Conservation (phyloP, 2,888 invertebrate species). For the Tachystola acroxantha region DNA sequence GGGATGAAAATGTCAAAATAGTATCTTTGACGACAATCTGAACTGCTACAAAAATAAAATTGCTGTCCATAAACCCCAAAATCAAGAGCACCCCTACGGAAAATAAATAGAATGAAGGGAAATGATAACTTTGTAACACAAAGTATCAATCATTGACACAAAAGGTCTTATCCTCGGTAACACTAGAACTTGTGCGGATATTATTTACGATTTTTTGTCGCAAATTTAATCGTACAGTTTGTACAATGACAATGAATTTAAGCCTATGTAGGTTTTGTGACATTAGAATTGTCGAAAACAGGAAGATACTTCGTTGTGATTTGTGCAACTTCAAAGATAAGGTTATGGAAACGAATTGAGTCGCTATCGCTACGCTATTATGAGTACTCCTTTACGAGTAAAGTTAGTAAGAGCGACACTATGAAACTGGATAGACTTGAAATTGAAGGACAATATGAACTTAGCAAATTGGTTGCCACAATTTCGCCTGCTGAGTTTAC, state of each 20-base stretch:
- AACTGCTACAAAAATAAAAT: constrained; percentile 19
- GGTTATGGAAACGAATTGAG: constrained; percentile 22
- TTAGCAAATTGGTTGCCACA: too few relatives aligned
- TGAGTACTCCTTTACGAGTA: too few relatives aligned
- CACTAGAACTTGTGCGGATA: constrained; percentile 64
- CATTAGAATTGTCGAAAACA: constrained; percentile 30
- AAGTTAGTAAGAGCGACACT: too few relatives aligned
- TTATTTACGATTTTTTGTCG: constrained; percentile 44
- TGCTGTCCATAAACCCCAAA: neutral
- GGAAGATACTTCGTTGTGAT: constrained; percentile 40
- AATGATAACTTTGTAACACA: constrained; percentile 8
- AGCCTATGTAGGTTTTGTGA: constrained; percentile 30
- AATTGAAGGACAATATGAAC: too few relatives aligned
- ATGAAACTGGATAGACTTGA: too few relatives aligned
- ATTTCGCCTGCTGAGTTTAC: too few relatives aligned
- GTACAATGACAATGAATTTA: constrained; percentile 31
- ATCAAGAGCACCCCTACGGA: neutral
- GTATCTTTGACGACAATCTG: constrained; percentile 62
- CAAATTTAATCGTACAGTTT: constrained; percentile 36
- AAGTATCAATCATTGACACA: constrained; percentile 30
- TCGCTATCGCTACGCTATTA: neutral
- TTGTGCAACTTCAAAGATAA: constrained; percentile 25
- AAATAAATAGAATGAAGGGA: neutral
- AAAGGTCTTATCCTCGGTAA: constrained; percentile 47
- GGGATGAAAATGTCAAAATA: constrained; percentile 76